Percentiles rank a stretch among this genome's conserved stretches.
Conservation (phyloP, 2,113 vertebrate genomes). For the Andinoacara biseriatus region DNA sequence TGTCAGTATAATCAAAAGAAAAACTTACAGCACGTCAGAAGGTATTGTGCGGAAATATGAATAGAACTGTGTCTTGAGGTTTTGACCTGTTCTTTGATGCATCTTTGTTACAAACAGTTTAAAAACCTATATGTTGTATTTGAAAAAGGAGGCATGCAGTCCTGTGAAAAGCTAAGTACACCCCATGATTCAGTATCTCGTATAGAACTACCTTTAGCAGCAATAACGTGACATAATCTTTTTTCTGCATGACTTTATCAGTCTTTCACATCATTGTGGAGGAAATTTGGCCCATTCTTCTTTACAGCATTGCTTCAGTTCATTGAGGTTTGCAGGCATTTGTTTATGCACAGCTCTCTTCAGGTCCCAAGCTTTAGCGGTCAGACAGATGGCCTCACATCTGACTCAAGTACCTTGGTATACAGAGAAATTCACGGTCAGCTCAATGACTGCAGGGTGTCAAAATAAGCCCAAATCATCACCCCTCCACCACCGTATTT, state of each 20-base stretch:
- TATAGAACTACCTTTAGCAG: neutral
- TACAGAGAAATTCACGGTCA: too few relatives aligned
- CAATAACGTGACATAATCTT: neutral
- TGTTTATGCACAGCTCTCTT: neutral
- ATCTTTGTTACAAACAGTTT: neutral
- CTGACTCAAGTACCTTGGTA: neutral
- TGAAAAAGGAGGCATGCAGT: neutral
- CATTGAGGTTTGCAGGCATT: neutral
- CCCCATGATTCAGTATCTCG: neutral
- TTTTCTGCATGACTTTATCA: neutral
- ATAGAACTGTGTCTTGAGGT: too few relatives aligned
- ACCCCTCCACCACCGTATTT: neutral
- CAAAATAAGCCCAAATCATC: neutral
- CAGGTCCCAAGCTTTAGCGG: neutral
- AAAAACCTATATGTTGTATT: neutral
- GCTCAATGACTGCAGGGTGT: neutral
- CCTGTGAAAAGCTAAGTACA: neutral
- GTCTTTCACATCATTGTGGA: neutral
- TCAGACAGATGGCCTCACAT: neutral
- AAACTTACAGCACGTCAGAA: neutral
- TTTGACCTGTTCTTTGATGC: neutral
- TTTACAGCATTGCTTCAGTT: neutral
- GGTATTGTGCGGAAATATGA: too few relatives aligned
- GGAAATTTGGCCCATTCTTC: neutral
- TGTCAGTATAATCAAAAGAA: neutral